Evolutionary conservation across 2,113 vertebrate species (phyloP), one percentile per base, ranked within the genome.

Genomic region (Anseranas semipalmata): DNA sequence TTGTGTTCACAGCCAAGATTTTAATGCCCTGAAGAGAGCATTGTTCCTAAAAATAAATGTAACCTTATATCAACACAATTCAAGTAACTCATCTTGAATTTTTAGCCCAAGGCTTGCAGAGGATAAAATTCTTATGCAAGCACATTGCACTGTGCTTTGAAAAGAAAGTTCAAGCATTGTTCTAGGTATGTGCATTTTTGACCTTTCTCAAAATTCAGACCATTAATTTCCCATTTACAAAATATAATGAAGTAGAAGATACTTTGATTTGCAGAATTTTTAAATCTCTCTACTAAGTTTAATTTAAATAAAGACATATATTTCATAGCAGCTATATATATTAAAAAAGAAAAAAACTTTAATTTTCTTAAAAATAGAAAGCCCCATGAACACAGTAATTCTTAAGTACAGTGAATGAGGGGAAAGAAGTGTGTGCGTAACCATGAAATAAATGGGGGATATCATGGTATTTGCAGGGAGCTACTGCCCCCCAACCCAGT

Each of bases 1-100:
- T 88, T 92, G 60, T 62, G 79, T 93, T 96, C 79, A 83, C 90
- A 93, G 83, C 18, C 76, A 96, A 90, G 83, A 80, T 90, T 96
- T 95, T 78, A 94, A 78, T 89, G 60, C 90, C 92, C 88, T 0
- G 3, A 94, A 95, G 92, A 94, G 6, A 86, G 3, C 0, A 0
- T 28, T 90, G 82, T 41, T 89, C 72, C 73, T 95, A 95, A 93
- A 95, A 93, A 95, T 92, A 96, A 74, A 86, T 68, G 20, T 65
- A 93, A 68, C 46, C 90, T 89, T 90, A 5, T 83, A 95, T 94
- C 88, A 95, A 95, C 76, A 75, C 32, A 81, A n/a, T 87, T 85
- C 52, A 75, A 75, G 30, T 90, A 92, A 81, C 60, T 75, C 76
- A 92, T 84, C 65, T 67, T 93, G 92, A 94, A 86, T 78, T 56